Evolutionary conservation across 2,888 invertebrate genomes (phyloP).

Genomic region (Leptura quadrifasciata): DNA sequence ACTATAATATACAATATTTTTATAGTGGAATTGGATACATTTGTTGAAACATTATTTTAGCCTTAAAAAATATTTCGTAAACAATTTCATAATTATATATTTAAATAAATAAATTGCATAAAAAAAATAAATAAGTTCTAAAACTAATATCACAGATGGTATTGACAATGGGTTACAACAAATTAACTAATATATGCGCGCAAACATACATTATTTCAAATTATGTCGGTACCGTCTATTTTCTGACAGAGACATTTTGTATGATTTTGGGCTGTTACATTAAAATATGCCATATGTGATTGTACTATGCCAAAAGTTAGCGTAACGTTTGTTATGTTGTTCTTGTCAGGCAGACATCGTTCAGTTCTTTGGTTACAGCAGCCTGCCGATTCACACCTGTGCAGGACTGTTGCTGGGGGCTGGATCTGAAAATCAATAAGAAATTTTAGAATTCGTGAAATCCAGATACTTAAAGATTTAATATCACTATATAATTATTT

Average conservation of each 20-base stretch:
- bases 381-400: slow-evolving; percentile 38
- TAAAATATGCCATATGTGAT: not conserved
- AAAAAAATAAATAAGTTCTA: slow-evolving; percentile 8
- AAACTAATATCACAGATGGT: slow-evolving; percentile 8
- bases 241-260: slow-evolving; percentile 14
- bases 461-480: too few species aligned
- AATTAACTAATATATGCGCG: not conserved
- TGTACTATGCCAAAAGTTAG: not conserved
- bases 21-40: too few species aligned
- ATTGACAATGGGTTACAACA: not conserved
- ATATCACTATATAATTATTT: too few species aligned
- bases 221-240: too few species aligned
- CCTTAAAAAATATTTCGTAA: too few species aligned
- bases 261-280: slow-evolving; percentile 12
- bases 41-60: too few species aligned
- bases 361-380: slow-evolving; percentile 26
- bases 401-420: slow-evolving; percentile 31
- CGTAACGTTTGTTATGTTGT: not conserved
- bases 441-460: not conserved
- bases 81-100: not conserved
- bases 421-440: slow-evolving; percentile 25
- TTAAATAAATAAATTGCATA: not conserved
- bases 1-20: too few species aligned
- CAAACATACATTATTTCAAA: not conserved
- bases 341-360: slow-evolving; percentile 25